Evolutionary conservation across 2,888 invertebrate genomes (phyloP), one percentile per base, ranked within the genome.

Genomic region (Achlya flavicornis): DNA sequence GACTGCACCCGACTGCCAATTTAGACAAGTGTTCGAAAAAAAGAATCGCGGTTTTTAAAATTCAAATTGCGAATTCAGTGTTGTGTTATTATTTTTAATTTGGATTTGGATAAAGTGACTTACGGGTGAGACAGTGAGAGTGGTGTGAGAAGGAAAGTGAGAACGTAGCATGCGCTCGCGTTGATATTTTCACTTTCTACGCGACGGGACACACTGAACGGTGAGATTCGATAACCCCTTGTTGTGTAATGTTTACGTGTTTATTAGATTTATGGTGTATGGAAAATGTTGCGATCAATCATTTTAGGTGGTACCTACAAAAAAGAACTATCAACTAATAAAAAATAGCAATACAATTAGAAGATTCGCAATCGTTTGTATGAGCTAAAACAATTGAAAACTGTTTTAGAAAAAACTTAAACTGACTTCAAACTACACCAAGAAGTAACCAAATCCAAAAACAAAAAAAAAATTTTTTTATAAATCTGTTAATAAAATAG

Each of bases 151-250:
- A 83, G 78, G 82, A 84, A 84, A 88, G 90, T 89, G 87, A 82
- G 83, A 79, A 60, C 41, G 84, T 82, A 85, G 89, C 74, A 90
- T 92, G 92, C 88, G 82, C 79, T 71, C 72, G 81, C 78, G 83
- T 78, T 81, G 81, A 80, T 78, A 84, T 83, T 91, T 92, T 92
- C 92, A 90, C 92, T 92, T 92, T 92, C 92, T 87, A 88, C 85
- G 80, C 76, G 78, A 80, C 86, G 89, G 89, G 89, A 89, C 88
- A 85, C 80, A 79, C 77, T 79, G 74, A 73, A 84, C 84, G 90
- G 92, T 92, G 79, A 91, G 92, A 74, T 68, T 67, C 60, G 73
- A 79, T 78, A 74, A 69, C 73, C 73, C 67, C 65, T 62, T 57
- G 65, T 78, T 81, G 79, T 75, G 73, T 79, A 77, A 81, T 69